phyloP scores from a whole-genome alignment of 2,113 vertebrate genomes.

The Agapornis roseicollis region DNA sequence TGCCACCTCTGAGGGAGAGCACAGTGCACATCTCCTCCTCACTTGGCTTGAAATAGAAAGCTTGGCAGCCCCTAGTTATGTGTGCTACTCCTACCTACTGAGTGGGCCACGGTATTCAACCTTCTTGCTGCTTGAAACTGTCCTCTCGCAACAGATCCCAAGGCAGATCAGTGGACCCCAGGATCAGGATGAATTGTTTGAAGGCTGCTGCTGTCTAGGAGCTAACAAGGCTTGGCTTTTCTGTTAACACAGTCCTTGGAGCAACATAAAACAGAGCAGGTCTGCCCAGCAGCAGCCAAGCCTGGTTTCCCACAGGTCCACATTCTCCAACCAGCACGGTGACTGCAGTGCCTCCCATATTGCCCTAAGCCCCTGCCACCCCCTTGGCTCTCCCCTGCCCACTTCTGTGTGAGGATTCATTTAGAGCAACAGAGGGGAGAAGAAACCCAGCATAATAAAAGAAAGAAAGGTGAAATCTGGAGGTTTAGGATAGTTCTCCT shows the following conservation, averaged over 20 bases:
- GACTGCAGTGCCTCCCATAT: background rate
- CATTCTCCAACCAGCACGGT: fast-evolving
- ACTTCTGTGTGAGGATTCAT: background rate
- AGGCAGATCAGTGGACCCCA: fast-evolving
- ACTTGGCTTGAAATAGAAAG: background rate
- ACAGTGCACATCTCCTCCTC: background rate
- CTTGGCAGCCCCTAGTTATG: background rate
- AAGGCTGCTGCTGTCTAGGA: background rate
- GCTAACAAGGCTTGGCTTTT: background rate
- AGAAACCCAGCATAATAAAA: background rate
- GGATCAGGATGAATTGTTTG: background rate
- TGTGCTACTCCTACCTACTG: background rate
- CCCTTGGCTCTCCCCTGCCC: background rate
- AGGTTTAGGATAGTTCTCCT: background rate
- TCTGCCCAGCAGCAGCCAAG: background rate
- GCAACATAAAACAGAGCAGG: background rate
- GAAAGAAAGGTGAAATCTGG: background rate
- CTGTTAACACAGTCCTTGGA: background rate
- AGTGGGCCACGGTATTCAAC: background rate
- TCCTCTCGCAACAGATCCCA: background rate
- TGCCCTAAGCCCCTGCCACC: background rate
- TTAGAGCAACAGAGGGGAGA: background rate
- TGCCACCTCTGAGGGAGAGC: background rate
- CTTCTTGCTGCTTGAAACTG: background rate
- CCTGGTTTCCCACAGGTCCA: background rate